Base-by-base conservation (phyloP, 2,113 vertebrate species). In the Coptodon rendalli region DNA sequence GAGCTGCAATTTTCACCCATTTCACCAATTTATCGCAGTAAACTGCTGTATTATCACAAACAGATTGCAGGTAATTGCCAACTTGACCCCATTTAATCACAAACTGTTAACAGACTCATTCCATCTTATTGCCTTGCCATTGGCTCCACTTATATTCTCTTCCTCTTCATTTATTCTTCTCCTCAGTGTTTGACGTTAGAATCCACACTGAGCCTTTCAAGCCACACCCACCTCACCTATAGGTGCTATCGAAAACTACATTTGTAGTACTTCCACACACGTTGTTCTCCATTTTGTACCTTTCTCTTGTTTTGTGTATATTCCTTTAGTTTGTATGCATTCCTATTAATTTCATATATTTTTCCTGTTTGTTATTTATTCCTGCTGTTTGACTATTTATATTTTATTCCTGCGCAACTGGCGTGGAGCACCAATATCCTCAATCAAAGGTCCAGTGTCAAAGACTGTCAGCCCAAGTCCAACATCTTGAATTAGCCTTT, bases 401-500 rank as follows among this genome's bases (percentile, higher is more conserved):
- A 66, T 38, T 66, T 66, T 66, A 66, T 66, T 66, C 19, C 61
- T 66, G 61, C 10, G 0, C 10, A 66, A 36, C 61, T 66, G 34
- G 61, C 4, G 19, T 66, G 34, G 34, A 38, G 61, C 34, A 13
- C 34, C 61, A 34, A 38, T 86, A 80, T 92, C 88, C 80, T 89
- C 85, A 89, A 87, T 90, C 80, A 38, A n/a, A 59, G 86, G 87
- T 85, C 68, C 71, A 66, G 17, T 36, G 59, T 54, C 83, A 43
- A 90, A 53, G 54, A 63, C 83, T 90, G 50, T 92, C 63, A 16
- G 10, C 71, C 82, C 8, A 22, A 27, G 17, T 66, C 81, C 76
- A 89, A 89, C 89, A 94, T 93, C 88, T 92, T 94, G 91, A 94
- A 89, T 93, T 90, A 91, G 83, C 88, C 81, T 89, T 84, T 86